phyloP scores from a whole-genome alignment of 2,797 vertebrate genomes.

The Euphonia xanthogaster region DNA sequence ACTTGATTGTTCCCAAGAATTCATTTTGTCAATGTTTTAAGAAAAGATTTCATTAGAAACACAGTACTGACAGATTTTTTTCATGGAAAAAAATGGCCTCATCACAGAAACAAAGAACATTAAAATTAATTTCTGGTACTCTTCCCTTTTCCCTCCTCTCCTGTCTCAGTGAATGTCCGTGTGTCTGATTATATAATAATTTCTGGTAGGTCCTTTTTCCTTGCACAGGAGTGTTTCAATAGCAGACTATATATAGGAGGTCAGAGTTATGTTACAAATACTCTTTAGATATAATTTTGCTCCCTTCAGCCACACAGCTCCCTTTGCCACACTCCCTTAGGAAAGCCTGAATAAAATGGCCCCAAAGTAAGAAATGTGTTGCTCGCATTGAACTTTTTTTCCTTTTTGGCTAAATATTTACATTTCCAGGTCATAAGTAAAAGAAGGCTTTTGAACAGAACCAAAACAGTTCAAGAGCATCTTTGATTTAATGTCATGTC shows the following conservation, averaged over 20 bases:
- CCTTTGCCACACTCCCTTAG: neutral
- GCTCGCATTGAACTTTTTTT: rapidly evolving
- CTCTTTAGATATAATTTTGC: neutral
- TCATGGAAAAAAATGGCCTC: neutral
- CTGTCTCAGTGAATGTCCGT: neutral
- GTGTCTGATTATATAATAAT: neutral
- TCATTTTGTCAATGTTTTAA: neutral
- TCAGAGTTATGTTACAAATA: neutral
- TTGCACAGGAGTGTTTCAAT: neutral
- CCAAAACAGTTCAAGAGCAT: neutral
- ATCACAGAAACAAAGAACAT: constrained; percentile 16
- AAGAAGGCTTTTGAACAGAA: neutral
- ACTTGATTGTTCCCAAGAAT: constrained; percentile 1
- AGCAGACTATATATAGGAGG: neutral
- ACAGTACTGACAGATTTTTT: neutral
- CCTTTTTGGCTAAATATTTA: neutral
- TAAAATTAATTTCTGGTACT: neutral
- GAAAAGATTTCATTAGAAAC: constrained; percentile 28
- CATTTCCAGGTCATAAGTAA: neutral
- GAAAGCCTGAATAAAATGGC: neutral
- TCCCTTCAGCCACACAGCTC: neutral
- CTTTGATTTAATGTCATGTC: neutral
- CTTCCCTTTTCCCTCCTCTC: neutral
- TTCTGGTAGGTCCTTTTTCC: neutral
- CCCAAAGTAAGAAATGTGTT: neutral